Evolutionary conservation across 2,888 invertebrate genomes (phyloP).

Genomic region (Strigamia transsilvanica): DNA sequence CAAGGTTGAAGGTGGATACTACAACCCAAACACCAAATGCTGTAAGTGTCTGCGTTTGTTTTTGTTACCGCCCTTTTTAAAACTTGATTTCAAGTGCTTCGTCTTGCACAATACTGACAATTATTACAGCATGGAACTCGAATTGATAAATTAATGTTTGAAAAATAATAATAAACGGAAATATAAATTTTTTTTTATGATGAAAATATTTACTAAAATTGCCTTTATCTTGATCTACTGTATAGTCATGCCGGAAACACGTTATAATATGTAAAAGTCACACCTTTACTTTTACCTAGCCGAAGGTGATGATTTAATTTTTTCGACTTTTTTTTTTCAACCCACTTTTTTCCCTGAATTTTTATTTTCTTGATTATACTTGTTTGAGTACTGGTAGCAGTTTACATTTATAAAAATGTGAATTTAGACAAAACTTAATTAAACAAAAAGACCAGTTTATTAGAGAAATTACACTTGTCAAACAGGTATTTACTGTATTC

Average conservation of each 20-base stretch:
- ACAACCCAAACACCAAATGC: neutral
- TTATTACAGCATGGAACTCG: conserved; percentile 8
- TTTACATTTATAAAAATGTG: neutral
- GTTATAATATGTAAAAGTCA: neutral
- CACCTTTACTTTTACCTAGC: conserved; percentile 27
- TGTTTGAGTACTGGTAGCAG: conserved; percentile 1
- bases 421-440: neutral
- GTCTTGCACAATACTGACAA: conserved; percentile 6
- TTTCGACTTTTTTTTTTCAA: neutral
- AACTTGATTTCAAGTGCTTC: neutral
- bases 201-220: neutral
- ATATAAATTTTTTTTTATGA: neutral
- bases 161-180: too few species aligned
- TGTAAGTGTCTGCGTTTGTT: conserved; percentile 19
- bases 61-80: neutral
- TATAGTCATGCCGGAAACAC: neutral
- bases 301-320: neutral
- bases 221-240: neutral
- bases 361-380: neutral
- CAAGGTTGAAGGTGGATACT: conserved; percentile 31
- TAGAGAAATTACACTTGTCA: neutral
- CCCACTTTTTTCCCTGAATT: neutral
- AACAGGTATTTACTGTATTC: neutral
- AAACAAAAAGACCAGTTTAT: neutral
- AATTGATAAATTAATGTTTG: too few species aligned